A percentile compares a stretch with the other conserved stretches of the same genome.
Conservation (phyloP, 1,140 invertebrate species). For the Radopholus similis region DNA sequence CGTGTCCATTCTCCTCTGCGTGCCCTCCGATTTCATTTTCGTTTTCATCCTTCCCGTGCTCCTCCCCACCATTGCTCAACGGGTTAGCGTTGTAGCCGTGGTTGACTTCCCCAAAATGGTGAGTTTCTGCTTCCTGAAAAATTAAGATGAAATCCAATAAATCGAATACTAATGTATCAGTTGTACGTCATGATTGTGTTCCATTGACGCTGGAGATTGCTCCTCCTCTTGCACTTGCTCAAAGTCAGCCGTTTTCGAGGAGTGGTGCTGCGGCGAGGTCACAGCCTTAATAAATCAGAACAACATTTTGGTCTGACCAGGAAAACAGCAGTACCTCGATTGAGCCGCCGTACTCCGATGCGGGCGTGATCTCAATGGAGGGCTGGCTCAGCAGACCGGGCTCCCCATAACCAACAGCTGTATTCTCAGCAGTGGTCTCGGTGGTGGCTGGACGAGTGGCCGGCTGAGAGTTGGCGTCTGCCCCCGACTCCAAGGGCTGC, state of each 20-base stretch:
- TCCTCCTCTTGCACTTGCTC: background rate
- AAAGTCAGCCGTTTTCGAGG: background rate
- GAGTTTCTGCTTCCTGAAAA: too few relatives aligned
- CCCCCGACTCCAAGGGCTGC: background rate
- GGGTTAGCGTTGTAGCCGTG: too few relatives aligned
- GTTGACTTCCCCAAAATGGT: too few relatives aligned
- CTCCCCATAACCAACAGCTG: background rate
- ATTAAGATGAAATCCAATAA: too few relatives aligned
- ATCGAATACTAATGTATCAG: too few relatives aligned
- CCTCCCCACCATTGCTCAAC: too few relatives aligned
- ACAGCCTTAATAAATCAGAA: background rate
- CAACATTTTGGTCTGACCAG: too few relatives aligned
- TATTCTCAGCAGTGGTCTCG: background rate
- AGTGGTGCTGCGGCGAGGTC: background rate
- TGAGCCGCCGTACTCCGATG: slow-evolving; percentile 32
- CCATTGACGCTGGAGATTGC: background rate
- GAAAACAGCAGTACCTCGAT: too few relatives aligned
- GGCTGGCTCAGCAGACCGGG: slow-evolving; percentile 18
- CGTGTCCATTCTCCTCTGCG: background rate
- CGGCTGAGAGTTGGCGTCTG: background rate
- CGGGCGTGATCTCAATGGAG: slow-evolving; percentile 39
- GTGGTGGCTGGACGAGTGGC: background rate
- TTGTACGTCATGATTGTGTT: background rate
- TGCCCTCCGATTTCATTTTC: too few relatives aligned
- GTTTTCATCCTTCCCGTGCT: too few relatives aligned